Conservation (phyloP, 2,888 invertebrate species). For the Pediacus dermestoides region DNA sequence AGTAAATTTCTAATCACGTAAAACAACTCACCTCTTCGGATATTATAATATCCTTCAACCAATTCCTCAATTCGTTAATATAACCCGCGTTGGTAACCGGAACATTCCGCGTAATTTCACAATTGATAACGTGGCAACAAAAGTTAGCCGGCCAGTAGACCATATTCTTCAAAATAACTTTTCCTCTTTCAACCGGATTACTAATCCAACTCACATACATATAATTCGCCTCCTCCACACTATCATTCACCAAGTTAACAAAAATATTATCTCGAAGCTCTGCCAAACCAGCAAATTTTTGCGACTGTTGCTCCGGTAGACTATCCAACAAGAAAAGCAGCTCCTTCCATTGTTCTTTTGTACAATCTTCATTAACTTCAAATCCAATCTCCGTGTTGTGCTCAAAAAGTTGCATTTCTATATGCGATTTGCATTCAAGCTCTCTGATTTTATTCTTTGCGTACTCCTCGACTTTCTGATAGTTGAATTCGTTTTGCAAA, state of each 20-base stretch:
- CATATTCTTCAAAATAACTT: conserved; percentile 55
- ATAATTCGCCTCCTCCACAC: conserved; percentile 51
- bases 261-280: conserved; percentile 59
- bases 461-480: conserved; percentile 53
- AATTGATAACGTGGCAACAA: conserved; percentile 53
- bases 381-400: too few relatives aligned
- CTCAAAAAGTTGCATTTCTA: too few relatives aligned
- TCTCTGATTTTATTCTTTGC: conserved; percentile 45
- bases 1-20: conserved; percentile 9
- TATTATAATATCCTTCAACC: conserved; percentile 60
- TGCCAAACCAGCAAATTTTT: conserved; percentile 53
- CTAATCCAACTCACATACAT: conserved; percentile 55
- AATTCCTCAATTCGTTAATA: conserved; percentile 51
- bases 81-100: conserved; percentile 29
- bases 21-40: conserved; percentile 56
- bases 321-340: conserved; percentile 54
- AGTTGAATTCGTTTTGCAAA: conserved; percentile 54
- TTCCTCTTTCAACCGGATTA: conserved; percentile 52
- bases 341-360: too few relatives aligned
- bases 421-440: too few relatives aligned
- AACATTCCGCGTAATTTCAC: conserved; percentile 52
- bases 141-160: conserved; percentile 57
- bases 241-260: conserved; percentile 56
- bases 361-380: too few relatives aligned
- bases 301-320: conserved; percentile 57